Conservation (phyloP, 2,797 vertebrate genomes). For the Natrix natrix region DNA sequence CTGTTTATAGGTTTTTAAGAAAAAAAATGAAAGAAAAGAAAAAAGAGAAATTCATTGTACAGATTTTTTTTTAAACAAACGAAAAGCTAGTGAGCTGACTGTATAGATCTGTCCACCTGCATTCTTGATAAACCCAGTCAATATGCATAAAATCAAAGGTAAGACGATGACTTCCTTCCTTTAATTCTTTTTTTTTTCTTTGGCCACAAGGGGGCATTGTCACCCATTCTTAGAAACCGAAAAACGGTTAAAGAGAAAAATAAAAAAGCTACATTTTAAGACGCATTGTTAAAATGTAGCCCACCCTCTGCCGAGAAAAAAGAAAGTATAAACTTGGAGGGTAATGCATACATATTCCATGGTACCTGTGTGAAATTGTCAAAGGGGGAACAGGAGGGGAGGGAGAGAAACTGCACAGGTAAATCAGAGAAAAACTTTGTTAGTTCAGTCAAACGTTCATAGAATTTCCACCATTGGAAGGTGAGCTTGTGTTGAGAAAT, state of each 20-base stretch:
- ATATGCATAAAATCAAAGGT: slow-evolving; percentile 54
- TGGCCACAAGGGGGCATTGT: slow-evolving; percentile 76
- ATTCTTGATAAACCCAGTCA: slow-evolving; percentile 63
- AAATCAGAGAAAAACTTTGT: slow-evolving; percentile 67
- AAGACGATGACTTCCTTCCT: slow-evolving; percentile 52
- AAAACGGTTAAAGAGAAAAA: slow-evolving; percentile 64
- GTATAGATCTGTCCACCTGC: slow-evolving; percentile 55
- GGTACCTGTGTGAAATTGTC: slow-evolving; percentile 61
- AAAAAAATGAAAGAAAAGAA: not conserved
- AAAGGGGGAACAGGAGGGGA: not conserved
- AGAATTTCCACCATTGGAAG: slow-evolving; percentile 61
- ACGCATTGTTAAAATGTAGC: slow-evolving; percentile 48
- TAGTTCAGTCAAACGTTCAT: slow-evolving; percentile 73
- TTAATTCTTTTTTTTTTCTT: slow-evolving; percentile 37
- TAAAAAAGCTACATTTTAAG: slow-evolving; percentile 76
- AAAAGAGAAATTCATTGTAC: slow-evolving; percentile 73
- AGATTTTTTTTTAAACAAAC: slow-evolving; percentile 65
- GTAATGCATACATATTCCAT: slow-evolving; percentile 43
- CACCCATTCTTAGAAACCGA: slow-evolving; percentile 64
- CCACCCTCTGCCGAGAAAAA: slow-evolving; percentile 57
- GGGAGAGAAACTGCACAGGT: slow-evolving; percentile 57
- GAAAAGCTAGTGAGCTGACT: slow-evolving; percentile 65
- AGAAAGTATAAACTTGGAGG: slow-evolving; percentile 41
- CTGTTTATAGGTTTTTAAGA: slow-evolving; percentile 71
- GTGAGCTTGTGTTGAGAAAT: slow-evolving; percentile 58